phyloP scores from a whole-genome alignment of 30 jellyfish, hydroid and myxozoan species.

The Hydractinia echinata region DNA sequence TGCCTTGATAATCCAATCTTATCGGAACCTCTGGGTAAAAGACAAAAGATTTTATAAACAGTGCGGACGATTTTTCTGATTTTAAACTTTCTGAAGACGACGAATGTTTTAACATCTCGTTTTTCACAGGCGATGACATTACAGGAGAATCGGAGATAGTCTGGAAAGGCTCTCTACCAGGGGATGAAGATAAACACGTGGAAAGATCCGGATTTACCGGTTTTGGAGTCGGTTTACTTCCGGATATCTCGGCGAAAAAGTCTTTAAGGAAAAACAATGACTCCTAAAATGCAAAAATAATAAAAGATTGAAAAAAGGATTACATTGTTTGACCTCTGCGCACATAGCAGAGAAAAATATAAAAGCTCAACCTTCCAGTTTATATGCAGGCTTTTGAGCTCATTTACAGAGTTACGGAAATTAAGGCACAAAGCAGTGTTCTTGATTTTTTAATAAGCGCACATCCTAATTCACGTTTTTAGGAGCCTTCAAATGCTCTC shows the following conservation, averaged over 20 bases:
- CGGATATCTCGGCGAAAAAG: conserved; percentile 72
- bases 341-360: too few relatives aligned
- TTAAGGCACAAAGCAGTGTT: too few relatives aligned
- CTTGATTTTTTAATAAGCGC: too few relatives aligned
- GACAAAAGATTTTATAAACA: conserved; percentile 74
- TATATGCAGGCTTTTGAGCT: too few relatives aligned
- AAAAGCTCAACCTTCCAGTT: too few relatives aligned
- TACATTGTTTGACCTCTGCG: neutral
- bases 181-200: conserved; percentile 40
- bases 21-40: conserved; percentile 99
- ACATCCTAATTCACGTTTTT: too few relatives aligned
- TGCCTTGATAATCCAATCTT: conserved; percentile 94
- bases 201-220: conserved; percentile 25
- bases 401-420: too few relatives aligned
- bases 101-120: neutral
- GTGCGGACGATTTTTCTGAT: conserved; percentile 42
- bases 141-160: conserved; percentile 25
- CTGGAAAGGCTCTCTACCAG: conserved; percentile 38
- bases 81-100: conserved; percentile 14
- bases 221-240: conserved; percentile 30
- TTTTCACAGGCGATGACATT: neutral
- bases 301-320: too few relatives aligned
- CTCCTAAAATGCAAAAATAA: conserved; percentile 34
- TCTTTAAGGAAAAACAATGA: conserved; percentile 71
- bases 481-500: too few relatives aligned